These are phyloP conservation scores for Rhombomys opimus DNA, from an alignment of 2,113 vertebrate species.

Conservation along the genomic window DNA sequence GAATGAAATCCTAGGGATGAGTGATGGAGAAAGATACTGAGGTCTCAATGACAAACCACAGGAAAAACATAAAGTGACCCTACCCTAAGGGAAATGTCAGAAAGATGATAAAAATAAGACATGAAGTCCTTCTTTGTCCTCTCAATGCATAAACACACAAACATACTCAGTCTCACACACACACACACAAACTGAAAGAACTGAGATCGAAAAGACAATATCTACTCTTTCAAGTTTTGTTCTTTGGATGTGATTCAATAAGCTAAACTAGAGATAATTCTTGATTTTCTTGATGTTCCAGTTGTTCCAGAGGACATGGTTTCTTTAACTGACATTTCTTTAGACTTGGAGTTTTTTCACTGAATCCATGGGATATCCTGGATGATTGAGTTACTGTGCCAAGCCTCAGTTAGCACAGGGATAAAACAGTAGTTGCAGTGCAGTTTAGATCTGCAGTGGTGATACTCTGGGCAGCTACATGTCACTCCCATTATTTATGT, in stretches of 20 bases:
- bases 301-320: background rate
- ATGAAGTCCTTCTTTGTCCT: background rate
- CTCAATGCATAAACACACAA: background rate
- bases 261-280: background rate
- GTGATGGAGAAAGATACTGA: background rate
- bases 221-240: conserved; percentile 21
- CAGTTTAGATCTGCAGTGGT: background rate
- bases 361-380: background rate
- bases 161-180: background rate
- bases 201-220: background rate
- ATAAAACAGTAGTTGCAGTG: background rate
- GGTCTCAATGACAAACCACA: background rate
- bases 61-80: background rate
- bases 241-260: background rate
- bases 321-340: background rate
- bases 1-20: background rate
- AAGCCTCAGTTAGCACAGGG: background rate
- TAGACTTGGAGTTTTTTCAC: background rate
- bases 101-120: background rate
- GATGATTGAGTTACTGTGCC: background rate
- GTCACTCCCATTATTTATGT: background rate
- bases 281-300: background rate
- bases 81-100: background rate
- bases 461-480: background rate
- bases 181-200: background rate